Percentiles rank a stretch among this genome's conserved stretches.
These are phyloP conservation scores for Centruroides sculpturatus DNA, from an alignment of 1,140 invertebrate species.

Conservation along the genomic window DNA sequence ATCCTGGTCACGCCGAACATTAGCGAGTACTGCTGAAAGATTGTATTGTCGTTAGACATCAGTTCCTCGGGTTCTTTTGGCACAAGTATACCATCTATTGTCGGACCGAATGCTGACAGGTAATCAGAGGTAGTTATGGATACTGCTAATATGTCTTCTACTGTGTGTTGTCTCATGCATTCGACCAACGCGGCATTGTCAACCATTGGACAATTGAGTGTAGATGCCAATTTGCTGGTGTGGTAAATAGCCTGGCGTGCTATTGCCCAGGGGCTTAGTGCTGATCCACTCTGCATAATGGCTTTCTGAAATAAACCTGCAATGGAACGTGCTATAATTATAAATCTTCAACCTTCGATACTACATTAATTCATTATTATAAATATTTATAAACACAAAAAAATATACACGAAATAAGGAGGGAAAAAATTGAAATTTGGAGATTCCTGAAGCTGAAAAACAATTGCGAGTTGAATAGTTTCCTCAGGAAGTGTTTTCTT, in stretches of 20 bases:
- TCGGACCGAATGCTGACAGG: conserved; percentile 72
- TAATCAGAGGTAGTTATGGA: conserved; percentile 68
- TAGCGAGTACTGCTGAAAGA: conserved; percentile 51
- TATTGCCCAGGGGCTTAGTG: conserved; percentile 80
- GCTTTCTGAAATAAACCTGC: conserved; percentile 83
- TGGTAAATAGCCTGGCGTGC: conserved; percentile 74
- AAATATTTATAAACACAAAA: not conserved
- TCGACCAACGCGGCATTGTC: conserved; percentile 48
- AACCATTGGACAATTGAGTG: conserved; percentile 56
- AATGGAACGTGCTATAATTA: conserved; percentile 12
- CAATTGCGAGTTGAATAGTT: no score
- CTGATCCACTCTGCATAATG: conserved; percentile 87
- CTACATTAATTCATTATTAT: not conserved
- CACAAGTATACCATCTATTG: conserved; percentile 80
- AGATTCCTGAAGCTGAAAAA: no score
- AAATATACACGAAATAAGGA: not conserved
- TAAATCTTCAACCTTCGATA: not conserved
- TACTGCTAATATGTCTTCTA: conserved; percentile 58
- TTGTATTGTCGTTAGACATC: conserved; percentile 8
- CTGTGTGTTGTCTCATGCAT: conserved; percentile 63
- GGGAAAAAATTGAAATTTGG: no score
- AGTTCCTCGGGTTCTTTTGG: conserved; percentile 46
- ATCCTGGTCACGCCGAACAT: conserved; percentile 87
- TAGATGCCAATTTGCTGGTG: conserved; percentile 65
- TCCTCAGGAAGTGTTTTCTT: no score